Base-by-base conservation (phyloP, 2,113 vertebrate genomes). In the Kryptolebias marmoratus region DNA sequence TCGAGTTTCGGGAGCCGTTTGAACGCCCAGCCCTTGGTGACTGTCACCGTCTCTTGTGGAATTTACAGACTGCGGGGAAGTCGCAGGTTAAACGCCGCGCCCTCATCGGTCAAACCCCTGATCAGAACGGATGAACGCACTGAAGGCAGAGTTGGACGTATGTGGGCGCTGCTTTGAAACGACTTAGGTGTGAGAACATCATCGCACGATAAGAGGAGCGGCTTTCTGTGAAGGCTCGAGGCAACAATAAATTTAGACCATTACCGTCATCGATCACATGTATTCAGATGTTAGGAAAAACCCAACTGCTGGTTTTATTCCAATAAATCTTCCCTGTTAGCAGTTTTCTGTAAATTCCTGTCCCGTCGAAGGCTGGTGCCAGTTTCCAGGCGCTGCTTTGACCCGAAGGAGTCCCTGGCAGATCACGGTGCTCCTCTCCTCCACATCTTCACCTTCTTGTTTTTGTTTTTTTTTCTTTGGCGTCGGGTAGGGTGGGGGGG, bases 11-110 rank as follows among this genome's bases (percentile, higher is more conserved):
- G 87, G 86, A 90, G 89, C 79, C 86, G 64, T 87, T 42, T 84
- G 88, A 90, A 86, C 15, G 81, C 60, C 61, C 84, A 78, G 83
- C 80, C 71, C 78, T 72, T 77, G 80, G 81, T 76, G 63, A 88
- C 75, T 55, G 68, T 69, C 75, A 80, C 68, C 82, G 48, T 66
- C 83, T 57, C 72, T 73, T 9, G 86, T 75, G 84, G 87, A 80
- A 85, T 88, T 88, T 90, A 88, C 87, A 88, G 81, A 90, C 79
- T 80, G 83, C 77, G 68, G 66, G 64, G 79, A 79, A 84, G 78
- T 64, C 55, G 59, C 78, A 64, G 65, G 71, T 72, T 79, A 71
- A 79, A 65, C 81, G 22, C 67, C 18, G 12, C 68, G 27, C 39
- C 1, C 65, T 73, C 73, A 84, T 86, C 59, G 31, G 85, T 88